Evolutionary conservation across 1,140 invertebrate species (phyloP).

Genomic region (Calliopsis andreniformis): DNA sequence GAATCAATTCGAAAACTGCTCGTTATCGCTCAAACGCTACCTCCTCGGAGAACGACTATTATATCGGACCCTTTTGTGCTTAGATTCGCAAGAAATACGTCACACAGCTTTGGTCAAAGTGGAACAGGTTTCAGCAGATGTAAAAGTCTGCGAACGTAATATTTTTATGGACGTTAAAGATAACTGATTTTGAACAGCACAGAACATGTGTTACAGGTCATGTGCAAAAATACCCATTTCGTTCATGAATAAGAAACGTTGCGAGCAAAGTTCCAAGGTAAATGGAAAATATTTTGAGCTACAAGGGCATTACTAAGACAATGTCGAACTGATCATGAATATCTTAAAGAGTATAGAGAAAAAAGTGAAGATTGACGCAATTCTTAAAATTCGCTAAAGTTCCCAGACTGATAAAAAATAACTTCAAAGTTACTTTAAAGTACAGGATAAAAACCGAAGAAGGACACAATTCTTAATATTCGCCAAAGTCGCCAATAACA

Average conservation of each 20-base stretch:
- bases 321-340: neutral
- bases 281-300: neutral
- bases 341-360: too few species aligned
- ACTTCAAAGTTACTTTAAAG: too few species aligned
- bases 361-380: too few species aligned
- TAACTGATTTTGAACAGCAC: neutral
- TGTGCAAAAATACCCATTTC: slow-evolving; percentile 39
- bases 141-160: neutral
- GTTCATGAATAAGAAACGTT: slow-evolving; percentile 44
- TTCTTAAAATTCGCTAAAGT: too few species aligned
- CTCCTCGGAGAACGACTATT: neutral
- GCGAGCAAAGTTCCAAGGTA: neutral
- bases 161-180: slow-evolving; percentile 10
- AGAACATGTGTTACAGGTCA: neutral
- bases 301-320: neutral
- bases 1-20: neutral
- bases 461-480: too few species aligned
- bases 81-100: neutral
- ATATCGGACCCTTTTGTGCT: neutral
- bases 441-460: too few species aligned
- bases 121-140: too few species aligned
- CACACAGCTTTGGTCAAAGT: too few species aligned
- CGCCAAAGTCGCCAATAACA: too few species aligned
- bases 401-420: too few species aligned
- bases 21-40: neutral